A percentile compares a stretch with the other conserved stretches of the same genome.
These are phyloP conservation scores for Drosophila mauritiana DNA, from an alignment of 1,140 invertebrate species.

Conservation along the genomic window DNA sequence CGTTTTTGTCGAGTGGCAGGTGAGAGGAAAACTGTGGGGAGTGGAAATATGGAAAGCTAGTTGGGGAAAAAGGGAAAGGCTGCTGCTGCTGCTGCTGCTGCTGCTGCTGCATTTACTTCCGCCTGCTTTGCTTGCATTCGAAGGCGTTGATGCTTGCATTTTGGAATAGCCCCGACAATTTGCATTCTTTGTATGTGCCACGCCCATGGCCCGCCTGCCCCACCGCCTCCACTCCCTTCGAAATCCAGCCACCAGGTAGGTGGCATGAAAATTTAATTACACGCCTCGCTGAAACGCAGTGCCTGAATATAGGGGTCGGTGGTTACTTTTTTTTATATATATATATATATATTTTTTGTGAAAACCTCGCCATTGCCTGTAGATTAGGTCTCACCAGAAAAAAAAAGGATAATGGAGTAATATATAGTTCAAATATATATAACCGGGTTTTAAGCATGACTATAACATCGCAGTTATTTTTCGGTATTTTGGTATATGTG, in stretches of 20 bases:
- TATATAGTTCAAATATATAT: conserved; percentile 10
- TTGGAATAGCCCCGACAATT: conserved; percentile 34
- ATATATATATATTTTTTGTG: not conserved
- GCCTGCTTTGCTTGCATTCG: conserved; percentile 49
- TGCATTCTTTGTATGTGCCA: conserved; percentile 36
- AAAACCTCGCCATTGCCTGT: not conserved
- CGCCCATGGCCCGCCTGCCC: not conserved
- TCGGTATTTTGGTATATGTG: too few relatives aligned
- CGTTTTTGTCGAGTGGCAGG: conserved; percentile 28
- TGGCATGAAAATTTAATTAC: conserved; percentile 60
- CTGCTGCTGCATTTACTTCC: conserved; percentile 46
- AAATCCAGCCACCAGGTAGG: conserved; percentile 28
- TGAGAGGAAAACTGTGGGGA: not conserved
- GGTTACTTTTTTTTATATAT: conserved; percentile 3
- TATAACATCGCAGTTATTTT: not conserved
- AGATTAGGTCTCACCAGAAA: conserved; percentile 15
- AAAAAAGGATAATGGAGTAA: conserved; percentile 13
- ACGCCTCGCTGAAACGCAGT: conserved; percentile 48
- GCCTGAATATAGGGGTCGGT: conserved; percentile 3
- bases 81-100: too few relatives aligned
- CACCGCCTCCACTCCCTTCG: not conserved
- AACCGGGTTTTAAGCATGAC: conserved; percentile 1
- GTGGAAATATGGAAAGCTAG: not conserved
- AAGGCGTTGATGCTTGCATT: conserved; percentile 47
- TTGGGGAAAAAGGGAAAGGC: not conserved